These are phyloP conservation scores for Homarus americanus DNA, from an alignment of 1,140 invertebrate species.

Conservation along the genomic window DNA sequence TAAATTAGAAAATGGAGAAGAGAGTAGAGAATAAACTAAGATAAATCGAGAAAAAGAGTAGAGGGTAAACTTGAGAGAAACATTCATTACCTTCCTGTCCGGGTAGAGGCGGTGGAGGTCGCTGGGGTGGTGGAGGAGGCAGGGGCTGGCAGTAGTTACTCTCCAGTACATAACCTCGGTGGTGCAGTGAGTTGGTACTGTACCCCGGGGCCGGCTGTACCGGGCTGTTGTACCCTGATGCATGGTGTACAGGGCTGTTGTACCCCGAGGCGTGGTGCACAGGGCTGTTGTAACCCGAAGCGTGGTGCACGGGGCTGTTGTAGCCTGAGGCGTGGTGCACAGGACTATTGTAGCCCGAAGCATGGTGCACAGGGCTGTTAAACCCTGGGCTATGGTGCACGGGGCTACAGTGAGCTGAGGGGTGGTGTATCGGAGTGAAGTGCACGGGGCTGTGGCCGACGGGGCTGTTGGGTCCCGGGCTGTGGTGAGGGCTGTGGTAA, in stretches of 20 bases:
- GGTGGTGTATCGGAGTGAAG: conserved; percentile 46
- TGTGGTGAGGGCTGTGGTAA: conserved; percentile 58
- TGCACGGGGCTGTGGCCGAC: conserved; percentile 54
- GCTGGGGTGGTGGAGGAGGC: conserved; percentile 53
- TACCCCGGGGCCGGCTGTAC: conserved; percentile 18
- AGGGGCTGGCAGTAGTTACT: conserved; percentile 66
- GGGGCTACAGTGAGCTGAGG: conserved; percentile 23
- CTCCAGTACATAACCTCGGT: conserved; percentile 53
- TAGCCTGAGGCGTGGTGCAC: conserved; percentile 17
- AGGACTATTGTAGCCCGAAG: conserved; percentile 38
- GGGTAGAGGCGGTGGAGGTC: conserved; percentile 57
- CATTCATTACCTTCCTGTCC: conserved; percentile 59
- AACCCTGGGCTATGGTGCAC: conserved; percentile 6
- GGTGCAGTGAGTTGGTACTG: conserved; percentile 26
- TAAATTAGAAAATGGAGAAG: no score
- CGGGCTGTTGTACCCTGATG: conserved; percentile 32
- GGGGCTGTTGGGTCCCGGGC: conserved; percentile 61
- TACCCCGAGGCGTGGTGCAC: conserved; percentile 28
- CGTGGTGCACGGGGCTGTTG: conserved; percentile 43
- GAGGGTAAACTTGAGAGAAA: not conserved
- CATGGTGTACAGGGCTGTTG: conserved; percentile 26
- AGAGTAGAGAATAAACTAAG: no score
- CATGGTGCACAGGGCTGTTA: conserved; percentile 30
- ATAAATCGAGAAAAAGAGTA: no score
- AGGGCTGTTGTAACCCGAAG: conserved; percentile 38